Evolutionary conservation across 2,113 vertebrate genomes (phyloP), one percentile per base, ranked within the genome.

Genomic region (Chaetorhynchus papuensis): DNA sequence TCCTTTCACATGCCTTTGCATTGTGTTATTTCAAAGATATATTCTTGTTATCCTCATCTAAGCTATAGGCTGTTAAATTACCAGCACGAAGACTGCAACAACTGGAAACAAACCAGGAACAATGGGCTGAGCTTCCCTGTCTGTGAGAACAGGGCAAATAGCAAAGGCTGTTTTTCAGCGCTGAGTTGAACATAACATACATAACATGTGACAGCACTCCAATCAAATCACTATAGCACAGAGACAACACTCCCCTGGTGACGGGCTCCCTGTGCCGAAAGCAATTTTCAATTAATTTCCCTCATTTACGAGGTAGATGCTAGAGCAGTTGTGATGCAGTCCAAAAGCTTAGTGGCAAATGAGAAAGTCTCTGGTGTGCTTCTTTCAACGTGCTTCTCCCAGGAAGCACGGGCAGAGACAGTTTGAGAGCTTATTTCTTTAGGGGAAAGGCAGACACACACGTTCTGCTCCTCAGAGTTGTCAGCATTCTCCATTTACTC

Each of bases 161-260:
- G 90, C 83, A 94, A 75, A 54, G 94, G 37, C 72, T 78, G 69
- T 71, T 93, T 92, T 64, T 75, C 80, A 82, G 80, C 2, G 5
- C 68, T 3, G 72, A 68, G 37, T 8, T 27, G 92, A 89, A 66
- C 82, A 52, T 96, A 90, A 97, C 69, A 66, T 93, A 87, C 90
- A 97, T 93, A 96, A 94, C 78, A 87, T 94, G 79, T 97, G 97
- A 97, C 96, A 97, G 96, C 87, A 93, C 72, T 72, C 92, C 82
- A 91, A 30, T 96, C 88, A 93, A 93, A 95, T 33, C 88, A 63
- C 74, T 64, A 1, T 1, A n/a, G 65, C 69, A 77, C 7, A 4
- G 71, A 89, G 64, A 87, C 76, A 93, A 83, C 83, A 30, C 91
- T 87, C 53, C 74, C 93, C 88, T 78, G 44, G 71, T 21, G 87